Evolutionary conservation across 2,797 vertebrate species (phyloP).

Genomic region (Sebastes matsubarae): DNA sequence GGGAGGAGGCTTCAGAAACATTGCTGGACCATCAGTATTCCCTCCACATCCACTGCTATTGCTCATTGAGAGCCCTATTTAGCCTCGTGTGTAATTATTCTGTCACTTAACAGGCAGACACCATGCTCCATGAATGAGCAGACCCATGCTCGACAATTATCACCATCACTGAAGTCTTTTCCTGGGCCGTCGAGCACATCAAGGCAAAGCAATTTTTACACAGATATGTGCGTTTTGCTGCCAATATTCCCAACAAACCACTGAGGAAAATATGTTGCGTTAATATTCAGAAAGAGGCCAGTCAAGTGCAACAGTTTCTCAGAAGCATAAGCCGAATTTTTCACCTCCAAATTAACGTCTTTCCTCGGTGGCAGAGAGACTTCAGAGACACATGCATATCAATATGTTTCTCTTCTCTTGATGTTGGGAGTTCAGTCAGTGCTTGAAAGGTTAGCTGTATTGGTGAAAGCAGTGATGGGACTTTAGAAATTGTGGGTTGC

Average conservation of each 20-base stretch:
- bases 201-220: conserved; percentile 56
- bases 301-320: conserved; percentile 42
- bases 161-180: conserved; percentile 61
- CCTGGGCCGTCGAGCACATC: conserved; percentile 23
- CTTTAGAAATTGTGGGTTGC: neutral
- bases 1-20: conserved; percentile 56
- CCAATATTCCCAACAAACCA: conserved; percentile 15
- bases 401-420: conserved; percentile 2
- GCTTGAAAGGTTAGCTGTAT: conserved; percentile 9
- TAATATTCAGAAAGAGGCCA: conserved; percentile 47
- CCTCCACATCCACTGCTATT: conserved; percentile 69
- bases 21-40: conserved; percentile 76
- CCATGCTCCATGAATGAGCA: conserved; percentile 60
- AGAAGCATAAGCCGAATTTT: conserved; percentile 12
- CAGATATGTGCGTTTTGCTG: conserved; percentile 31
- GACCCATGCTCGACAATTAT: conserved; percentile 68
- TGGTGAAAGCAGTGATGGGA: neutral
- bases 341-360: neutral
- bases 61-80: conserved; percentile 63
- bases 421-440: conserved; percentile 20
- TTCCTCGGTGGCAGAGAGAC: conserved; percentile 14
- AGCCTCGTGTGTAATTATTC: conserved; percentile 79
- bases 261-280: conserved; percentile 30
- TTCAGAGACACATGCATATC: conserved; percentile 26
- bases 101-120: conserved; percentile 78